Evolutionary conservation across 2,797 vertebrate species (phyloP).

Genomic region (Kryptolebias ocellatus): DNA sequence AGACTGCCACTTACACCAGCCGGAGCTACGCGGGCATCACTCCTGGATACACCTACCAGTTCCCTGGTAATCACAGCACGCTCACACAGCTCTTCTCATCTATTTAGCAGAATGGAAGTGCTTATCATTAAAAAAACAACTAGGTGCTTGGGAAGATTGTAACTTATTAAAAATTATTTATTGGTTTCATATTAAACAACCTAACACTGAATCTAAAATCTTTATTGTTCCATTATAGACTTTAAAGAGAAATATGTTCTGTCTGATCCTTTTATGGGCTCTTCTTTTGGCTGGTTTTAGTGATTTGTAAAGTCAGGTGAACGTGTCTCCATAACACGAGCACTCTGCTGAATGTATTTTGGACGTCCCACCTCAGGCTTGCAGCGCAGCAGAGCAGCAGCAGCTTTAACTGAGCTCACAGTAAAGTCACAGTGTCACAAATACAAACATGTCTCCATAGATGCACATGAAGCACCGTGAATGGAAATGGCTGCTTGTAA

Average conservation of each 20-base stretch:
- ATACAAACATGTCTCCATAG: slow-evolving; percentile 69
- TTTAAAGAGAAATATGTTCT: too few relatives aligned
- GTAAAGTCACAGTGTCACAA: slow-evolving; percentile 47
- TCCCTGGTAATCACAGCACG: slow-evolving; percentile 88
- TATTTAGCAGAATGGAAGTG: too few relatives aligned
- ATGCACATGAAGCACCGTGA: slow-evolving; percentile 48
- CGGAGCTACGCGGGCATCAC: slow-evolving; percentile 97
- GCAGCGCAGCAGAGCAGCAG: background rate
- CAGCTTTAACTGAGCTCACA: slow-evolving; percentile 30
- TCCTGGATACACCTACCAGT: slow-evolving; percentile 98
- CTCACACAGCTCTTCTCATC: slow-evolving; percentile 4
- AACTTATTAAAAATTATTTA: too few relatives aligned
- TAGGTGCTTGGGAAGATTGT: background rate
- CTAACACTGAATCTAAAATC: too few relatives aligned
- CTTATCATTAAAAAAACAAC: slow-evolving; percentile 4
- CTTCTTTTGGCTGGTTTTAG: too few relatives aligned
- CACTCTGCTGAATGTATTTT: background rate
- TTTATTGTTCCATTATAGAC: too few relatives aligned
- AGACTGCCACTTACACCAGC: slow-evolving; percentile 97
- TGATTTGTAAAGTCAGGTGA: too few relatives aligned
- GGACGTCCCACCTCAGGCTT: background rate
- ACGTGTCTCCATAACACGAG: background rate
- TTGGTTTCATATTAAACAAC: too few relatives aligned
- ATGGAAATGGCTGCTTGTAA: slow-evolving; percentile 81
- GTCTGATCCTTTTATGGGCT: too few relatives aligned